Conservation (phyloP, 2,113 vertebrate species). For the Panthera uncia region DNA sequence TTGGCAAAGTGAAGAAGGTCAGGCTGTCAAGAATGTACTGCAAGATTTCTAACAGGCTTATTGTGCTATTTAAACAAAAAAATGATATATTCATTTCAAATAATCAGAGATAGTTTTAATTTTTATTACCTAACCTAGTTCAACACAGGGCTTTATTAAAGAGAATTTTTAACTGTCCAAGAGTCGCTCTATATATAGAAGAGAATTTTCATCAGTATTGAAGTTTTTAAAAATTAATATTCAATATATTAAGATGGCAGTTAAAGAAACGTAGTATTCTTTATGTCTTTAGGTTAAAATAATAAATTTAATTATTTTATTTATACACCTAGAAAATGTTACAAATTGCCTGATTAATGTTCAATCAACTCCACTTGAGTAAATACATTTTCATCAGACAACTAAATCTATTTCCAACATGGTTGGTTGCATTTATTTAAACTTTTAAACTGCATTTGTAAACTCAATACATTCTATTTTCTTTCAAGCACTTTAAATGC, state of each 20-base stretch:
- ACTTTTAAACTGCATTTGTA: background rate
- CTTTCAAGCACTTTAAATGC: background rate
- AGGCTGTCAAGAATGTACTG: background rate
- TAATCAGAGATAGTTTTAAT: background rate
- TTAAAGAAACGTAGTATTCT: background rate
- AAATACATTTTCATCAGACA: conserved; percentile 4
- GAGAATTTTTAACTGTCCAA: background rate
- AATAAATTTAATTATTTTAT: background rate
- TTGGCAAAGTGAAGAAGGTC: background rate
- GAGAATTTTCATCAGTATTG: background rate
- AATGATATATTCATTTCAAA: background rate
- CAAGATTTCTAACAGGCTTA: background rate
- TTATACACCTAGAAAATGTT: background rate
- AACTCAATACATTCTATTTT: background rate
- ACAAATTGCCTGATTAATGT: background rate
- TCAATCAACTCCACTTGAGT: background rate
- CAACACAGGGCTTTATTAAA: background rate
- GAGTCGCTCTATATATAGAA: background rate
- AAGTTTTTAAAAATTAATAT: conserved; percentile 15
- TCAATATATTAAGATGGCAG: background rate
- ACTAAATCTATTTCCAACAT: background rate
- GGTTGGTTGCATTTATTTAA: background rate
- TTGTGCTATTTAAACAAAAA: conserved; percentile 11
- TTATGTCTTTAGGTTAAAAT: background rate
- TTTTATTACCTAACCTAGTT: conserved; percentile 12